A percentile compares a stretch with the other conserved stretches of the same genome.
These are phyloP conservation scores for Caerostris darwini DNA, from an alignment of 1,140 invertebrate genomes.

Conservation along the genomic window DNA sequence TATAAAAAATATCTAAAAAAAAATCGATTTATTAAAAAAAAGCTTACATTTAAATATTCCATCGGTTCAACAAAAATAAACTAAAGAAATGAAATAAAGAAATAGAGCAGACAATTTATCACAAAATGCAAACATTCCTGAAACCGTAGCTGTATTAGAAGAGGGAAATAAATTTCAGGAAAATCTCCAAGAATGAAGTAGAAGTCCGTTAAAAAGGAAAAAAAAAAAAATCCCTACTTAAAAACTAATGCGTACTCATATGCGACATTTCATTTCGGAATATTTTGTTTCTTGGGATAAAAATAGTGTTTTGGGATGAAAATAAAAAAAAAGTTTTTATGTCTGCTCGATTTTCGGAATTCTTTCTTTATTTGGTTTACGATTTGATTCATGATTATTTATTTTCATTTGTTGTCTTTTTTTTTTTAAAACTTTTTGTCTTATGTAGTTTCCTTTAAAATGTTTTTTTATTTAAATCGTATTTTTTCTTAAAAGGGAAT, in stretches of 20 bases:
- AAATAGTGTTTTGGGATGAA: not conserved
- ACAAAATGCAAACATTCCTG: conserved; percentile 11
- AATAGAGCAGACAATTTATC: not conserved
- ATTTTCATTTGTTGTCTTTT: not conserved
- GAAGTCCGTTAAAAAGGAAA: not conserved
- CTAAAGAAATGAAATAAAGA: not conserved
- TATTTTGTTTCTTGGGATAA: not conserved
- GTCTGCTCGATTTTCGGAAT: not conserved
- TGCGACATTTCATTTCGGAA: conserved; percentile 9
- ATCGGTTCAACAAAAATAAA: not conserved
- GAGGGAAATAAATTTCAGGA: not conserved
- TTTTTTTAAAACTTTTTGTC: too few species aligned
- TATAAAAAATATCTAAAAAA: too few species aligned
- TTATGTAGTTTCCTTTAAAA: too few species aligned
- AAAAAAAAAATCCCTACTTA: not conserved
- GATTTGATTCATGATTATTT: not conserved
- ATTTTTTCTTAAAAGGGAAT: too few species aligned
- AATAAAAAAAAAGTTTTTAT: not conserved
- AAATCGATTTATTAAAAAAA: not conserved
- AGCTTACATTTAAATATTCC: not conserved
- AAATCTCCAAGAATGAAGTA: not conserved
- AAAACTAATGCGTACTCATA: not conserved
- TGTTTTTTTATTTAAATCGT: too few species aligned
- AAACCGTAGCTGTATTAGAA: not conserved
- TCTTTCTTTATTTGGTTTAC: not conserved